Percentiles rank a stretch among this genome's conserved stretches.
Evolutionary conservation across 2,888 invertebrate species (phyloP).

Genomic region (Sthenelais limicola): DNA sequence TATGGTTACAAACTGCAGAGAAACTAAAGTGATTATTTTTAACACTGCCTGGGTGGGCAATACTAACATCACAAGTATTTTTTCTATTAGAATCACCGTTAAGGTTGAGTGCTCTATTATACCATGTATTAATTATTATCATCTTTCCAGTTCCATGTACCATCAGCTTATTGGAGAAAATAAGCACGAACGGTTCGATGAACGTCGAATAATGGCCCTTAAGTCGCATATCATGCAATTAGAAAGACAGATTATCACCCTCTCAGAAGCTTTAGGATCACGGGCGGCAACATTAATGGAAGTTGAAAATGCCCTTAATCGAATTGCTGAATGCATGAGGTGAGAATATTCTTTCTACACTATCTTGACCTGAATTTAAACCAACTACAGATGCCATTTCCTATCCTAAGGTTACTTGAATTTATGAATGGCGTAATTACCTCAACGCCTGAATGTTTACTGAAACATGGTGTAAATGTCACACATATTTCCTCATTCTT

Average conservation of each 20-base stretch:
- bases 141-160: slow-evolving; percentile 52
- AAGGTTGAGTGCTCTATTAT: too few relatives aligned
- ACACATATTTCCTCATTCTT: neutral
- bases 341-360: slow-evolving; percentile 7
- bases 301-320: slow-evolving; percentile 62
- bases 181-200: slow-evolving; percentile 67
- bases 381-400: neutral
- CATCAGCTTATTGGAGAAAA: slow-evolving; percentile 63
- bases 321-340: slow-evolving; percentile 55
- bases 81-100: too few relatives aligned
- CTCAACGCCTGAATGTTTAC: too few relatives aligned
- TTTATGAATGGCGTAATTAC: too few relatives aligned
- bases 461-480: too few relatives aligned
- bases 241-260: slow-evolving; percentile 65
- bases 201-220: slow-evolving; percentile 64
- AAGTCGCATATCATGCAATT: slow-evolving; percentile 69
- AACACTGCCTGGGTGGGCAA: too few relatives aligned
- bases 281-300: slow-evolving; percentile 59
- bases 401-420: too few relatives aligned
- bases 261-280: slow-evolving; percentile 61
- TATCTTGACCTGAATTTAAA: neutral
- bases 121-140: too few relatives aligned
- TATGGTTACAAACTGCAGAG: too few relatives aligned
- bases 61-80: too few relatives aligned
- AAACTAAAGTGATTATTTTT: too few relatives aligned